Base-by-base conservation (phyloP, 2,888 invertebrate species). In the Xanthia icteritia region DNA sequence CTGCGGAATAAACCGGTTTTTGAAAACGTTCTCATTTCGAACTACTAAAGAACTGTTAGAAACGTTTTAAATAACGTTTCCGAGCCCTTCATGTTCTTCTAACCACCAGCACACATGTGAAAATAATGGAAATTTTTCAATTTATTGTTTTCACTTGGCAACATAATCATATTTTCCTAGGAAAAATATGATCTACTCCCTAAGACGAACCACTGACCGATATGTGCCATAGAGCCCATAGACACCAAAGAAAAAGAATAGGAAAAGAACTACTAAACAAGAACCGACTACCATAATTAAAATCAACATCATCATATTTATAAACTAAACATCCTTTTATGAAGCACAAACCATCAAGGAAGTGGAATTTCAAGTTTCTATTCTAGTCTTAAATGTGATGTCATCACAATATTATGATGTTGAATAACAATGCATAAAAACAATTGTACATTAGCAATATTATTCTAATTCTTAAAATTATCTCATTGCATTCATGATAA, bases 351-450 rank as follows among this genome's bases (percentile, higher is more conserved):
- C 71, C 2, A 60, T 23, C 23, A 27, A 71, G 64, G 56, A 51
- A 64, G 42, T 79, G 39, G 64, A 70, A 65, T 58, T 71, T 48
- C 63, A 71, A 65, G 64, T 42, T 72, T 23, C 20, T 64, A n/a
- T 64, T 42, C 36, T 64, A 1, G 48, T 56, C 27, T 23, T 51
- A 39, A 56, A n/a, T 71, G 13, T 64, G 79, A 64, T 42, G 31
- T 71, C 42, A 71, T 79, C 2, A 68, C 39, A 68, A 48, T 51
- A 73, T 56, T 54, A 11, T 27, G 17, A 45, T 45, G 60, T 68
- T 61, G 51, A 77, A 51, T 66, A 67, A 77, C 27, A 78, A 69
- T 54, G 70, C 48, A 51, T 64, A 9, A 36, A 63, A 58, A 72
- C 20, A 23, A 58, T 65, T 58, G 27, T 51, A 36, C n/a, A 36